These are phyloP conservation scores for Petrocephalus microphthalmus DNA, from an alignment of 2,113 vertebrate species.

Conservation along the genomic window DNA sequence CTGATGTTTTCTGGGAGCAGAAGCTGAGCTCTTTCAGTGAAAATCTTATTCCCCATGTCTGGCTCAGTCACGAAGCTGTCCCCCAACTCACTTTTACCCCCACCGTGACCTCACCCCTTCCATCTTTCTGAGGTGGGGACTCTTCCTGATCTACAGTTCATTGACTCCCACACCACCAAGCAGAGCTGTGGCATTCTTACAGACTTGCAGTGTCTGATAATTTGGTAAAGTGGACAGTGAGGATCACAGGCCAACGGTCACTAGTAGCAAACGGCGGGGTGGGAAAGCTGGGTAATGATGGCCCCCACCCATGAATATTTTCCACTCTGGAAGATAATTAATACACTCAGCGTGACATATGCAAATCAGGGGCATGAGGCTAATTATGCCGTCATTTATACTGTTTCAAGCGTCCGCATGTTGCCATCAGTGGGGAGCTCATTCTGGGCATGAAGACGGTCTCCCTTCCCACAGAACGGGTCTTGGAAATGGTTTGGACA, in stretches of 20 bases:
- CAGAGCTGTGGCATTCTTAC: background rate
- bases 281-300: background rate
- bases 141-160: background rate
- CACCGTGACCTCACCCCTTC: background rate
- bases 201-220: background rate
- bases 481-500: background rate
- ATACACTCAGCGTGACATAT: conserved; percentile 5
- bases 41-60: background rate
- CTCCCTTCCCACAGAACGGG: background rate
- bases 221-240: background rate
- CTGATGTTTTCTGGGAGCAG: background rate
- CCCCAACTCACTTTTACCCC: background rate
- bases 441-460: background rate
- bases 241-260: no score
- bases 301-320: background rate
- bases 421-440: background rate
- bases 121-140: background rate
- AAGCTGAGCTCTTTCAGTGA: background rate
- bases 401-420: background rate
- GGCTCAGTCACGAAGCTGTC: background rate
- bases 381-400: conserved; percentile 8
- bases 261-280: background rate
- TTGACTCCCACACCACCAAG: background rate
- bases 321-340: background rate
- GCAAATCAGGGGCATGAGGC: background rate